A percentile compares a stretch with the other conserved stretches of the same genome.
These are phyloP conservation scores for Cotesia glomerata DNA, from an alignment of 1,140 invertebrate species.

Conservation along the genomic window DNA sequence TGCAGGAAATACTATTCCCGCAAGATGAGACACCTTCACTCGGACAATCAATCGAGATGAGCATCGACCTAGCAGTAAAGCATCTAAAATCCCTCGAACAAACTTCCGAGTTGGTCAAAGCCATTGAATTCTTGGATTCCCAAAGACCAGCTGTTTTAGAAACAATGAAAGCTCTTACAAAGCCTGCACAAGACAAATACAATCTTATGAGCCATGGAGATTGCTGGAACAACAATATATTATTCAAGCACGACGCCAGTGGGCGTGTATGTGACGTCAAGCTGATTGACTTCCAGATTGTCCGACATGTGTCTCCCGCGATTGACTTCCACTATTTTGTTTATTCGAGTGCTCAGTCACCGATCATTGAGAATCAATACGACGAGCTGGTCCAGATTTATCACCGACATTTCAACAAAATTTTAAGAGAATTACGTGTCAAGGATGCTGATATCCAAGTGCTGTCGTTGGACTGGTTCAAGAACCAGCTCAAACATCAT, in stretches of 20 bases:
- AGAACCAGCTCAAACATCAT: conserved; percentile 37
- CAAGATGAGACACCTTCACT: conserved; percentile 24
- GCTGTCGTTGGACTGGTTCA: conserved; percentile 41
- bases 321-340: conserved; percentile 54
- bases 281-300: conserved; percentile 56
- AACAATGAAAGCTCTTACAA: conserved; percentile 23
- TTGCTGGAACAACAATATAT: conserved; percentile 58
- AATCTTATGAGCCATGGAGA: conserved; percentile 58
- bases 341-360: conserved; percentile 46
- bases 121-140: conserved; percentile 15
- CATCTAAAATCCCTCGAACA: conserved; percentile 36
- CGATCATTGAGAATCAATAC: conserved; percentile 44
- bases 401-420: conserved; percentile 37
- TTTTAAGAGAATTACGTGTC: conserved; percentile 30
- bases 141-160: conserved; percentile 22
- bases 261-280: conserved; percentile 39
- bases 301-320: conserved; percentile 44
- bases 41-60: conserved; percentile 27
- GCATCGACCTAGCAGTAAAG: conserved; percentile 24
- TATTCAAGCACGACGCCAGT: conserved; percentile 45
- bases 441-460: conserved; percentile 22
- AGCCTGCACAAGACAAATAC: conserved; percentile 33
- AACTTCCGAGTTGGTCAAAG: conserved; percentile 19
- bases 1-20: conserved; percentile 43
- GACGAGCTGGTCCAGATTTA: conserved; percentile 49